Base-by-base conservation (phyloP, 2,113 vertebrate species). In the Oreochromis aureus region DNA sequence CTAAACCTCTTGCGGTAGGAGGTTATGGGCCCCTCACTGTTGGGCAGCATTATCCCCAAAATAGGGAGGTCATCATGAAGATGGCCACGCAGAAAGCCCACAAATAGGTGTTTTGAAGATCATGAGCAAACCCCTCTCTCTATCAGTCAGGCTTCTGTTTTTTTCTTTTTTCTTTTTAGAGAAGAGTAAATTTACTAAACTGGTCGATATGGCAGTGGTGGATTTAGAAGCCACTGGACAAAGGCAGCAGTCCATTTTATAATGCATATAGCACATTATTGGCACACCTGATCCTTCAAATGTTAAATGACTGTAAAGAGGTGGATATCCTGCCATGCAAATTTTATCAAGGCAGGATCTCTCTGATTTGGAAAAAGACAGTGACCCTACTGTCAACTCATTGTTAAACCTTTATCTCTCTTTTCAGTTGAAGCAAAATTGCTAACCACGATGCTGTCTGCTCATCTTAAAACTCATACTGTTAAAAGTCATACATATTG, bases 391-490 rank as follows among this genome's bases (percentile, higher is more conserved):
- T 61, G 8, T 61, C 15, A 8, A 10, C 27, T 18, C 27, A 32
- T 6, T 11, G 10, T 24, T 55, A 24, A 24, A 24, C 27, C 27
- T 16, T 30, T 61, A 18, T 61, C 7, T 1, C 7, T 59, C 8
- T 30, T 59, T 59, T 30, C 58, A 61, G 0, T 61, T 24, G n/a
- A 4, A 55, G 54, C 27, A 6, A 10, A 59, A 32, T 59, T 61
- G 27, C 15, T 1, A 61, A 32, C 58, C 58, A 61, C 18, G n/a
- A 9, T 61, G 27, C 7, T 61, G 56, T 30, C 27, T 6, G 24
- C 13, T 30, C 30, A 1, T 61, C 58, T 61, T 32, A 32, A 61
- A 18, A 61, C 27, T 18, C 27, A 0, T 61, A 32, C 0, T 16
- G 55, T 27, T 27, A 24, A 56, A 24, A 27, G 22, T 58, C 22